Evolutionary conservation across 92 coral and sea anemone genomes (phyloP).

Genomic region (Nematostella vectensis): DNA sequence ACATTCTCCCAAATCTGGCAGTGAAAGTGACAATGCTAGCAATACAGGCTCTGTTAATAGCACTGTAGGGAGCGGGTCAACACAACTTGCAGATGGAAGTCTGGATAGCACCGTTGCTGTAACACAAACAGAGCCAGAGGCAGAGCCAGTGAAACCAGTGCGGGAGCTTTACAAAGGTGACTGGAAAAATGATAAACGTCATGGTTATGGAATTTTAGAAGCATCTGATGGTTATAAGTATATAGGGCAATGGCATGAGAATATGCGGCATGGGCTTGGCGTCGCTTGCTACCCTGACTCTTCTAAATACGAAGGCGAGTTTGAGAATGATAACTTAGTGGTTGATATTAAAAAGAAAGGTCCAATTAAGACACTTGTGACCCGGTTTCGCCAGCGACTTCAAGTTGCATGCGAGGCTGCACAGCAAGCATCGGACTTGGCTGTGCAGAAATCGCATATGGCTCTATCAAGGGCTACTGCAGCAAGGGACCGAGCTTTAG

Average conservation of each 20-base stretch:
- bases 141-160: constrained; percentile 29
- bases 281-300: constrained; percentile 57
- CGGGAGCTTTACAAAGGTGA: constrained; percentile 72
- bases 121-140: constrained; percentile 1
- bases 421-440: constrained; percentile 61
- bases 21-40: constrained; percentile 47
- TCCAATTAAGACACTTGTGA: constrained; percentile 61
- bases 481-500: constrained; percentile 65
- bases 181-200: constrained; percentile 82
- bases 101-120: constrained; percentile 4
- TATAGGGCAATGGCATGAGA: constrained; percentile 74
- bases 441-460: constrained; percentile 76
- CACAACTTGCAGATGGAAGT: constrained; percentile 21
- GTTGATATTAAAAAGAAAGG: constrained; percentile 61
- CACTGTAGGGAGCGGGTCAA: constrained; percentile 55
- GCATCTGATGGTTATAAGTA: constrained; percentile 59
- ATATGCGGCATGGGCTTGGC: constrained; percentile 82
- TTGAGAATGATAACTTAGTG: constrained; percentile 51
- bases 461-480: constrained; percentile 80
- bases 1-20: constrained; percentile 36
- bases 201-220: constrained; percentile 72
- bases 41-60: constrained; percentile 48
- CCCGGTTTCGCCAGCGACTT: constrained; percentile 68
- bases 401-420: constrained; percentile 78
- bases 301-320: constrained; percentile 74